Base-by-base conservation (phyloP, 2,113 vertebrate genomes). In the Xyliphius kryptos region DNA sequence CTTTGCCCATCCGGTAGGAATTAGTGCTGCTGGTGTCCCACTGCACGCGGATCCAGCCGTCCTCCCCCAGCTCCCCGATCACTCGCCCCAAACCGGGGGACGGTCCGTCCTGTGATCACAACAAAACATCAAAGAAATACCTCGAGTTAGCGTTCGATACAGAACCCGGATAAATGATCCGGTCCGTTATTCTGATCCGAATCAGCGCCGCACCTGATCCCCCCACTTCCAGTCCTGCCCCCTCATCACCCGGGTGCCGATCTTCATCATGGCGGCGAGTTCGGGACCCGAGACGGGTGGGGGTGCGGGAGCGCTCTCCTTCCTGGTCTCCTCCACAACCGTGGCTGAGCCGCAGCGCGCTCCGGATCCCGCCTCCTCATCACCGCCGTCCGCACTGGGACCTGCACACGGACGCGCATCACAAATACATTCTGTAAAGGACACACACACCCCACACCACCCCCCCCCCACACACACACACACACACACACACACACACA, bases 221-320 rank as follows among this genome's bases (percentile, higher is more conserved):
- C 96, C 96, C 96, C 96, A 99, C 58, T 99, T 99, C 96, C 96
- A 98, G 77, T 99, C 96, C 1, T 95, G 92, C 1, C 96, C 96
- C 81, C 94, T 89, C 88, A 94, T 96, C 44, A 99, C 96, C 63
- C 95, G 86, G 68, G 95, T 97, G 69, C 96, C 92, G 63, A 99
- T 96, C 85, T 98, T 99, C 96, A 99, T 98, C 94, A 97, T 91
- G 63, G 93, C 87, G n/a, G 95, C 95, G 40, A 99, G 81, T 60
- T 99, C 96, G 3, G 95, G 96, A 6, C 96, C 96, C 2, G 94
- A 95, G 10, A 90, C 92, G 1, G 96, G 95, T 9, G 96, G 84
- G 2, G 93, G 95, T 13, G 89, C 73, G 0, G 94, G 93, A 1
- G 90, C 67, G 0, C 83, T 79, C 77, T 98, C 94, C 61, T 97